Conservation (phyloP, 2,888 invertebrate genomes). For the Halictus quadricinctus region DNA sequence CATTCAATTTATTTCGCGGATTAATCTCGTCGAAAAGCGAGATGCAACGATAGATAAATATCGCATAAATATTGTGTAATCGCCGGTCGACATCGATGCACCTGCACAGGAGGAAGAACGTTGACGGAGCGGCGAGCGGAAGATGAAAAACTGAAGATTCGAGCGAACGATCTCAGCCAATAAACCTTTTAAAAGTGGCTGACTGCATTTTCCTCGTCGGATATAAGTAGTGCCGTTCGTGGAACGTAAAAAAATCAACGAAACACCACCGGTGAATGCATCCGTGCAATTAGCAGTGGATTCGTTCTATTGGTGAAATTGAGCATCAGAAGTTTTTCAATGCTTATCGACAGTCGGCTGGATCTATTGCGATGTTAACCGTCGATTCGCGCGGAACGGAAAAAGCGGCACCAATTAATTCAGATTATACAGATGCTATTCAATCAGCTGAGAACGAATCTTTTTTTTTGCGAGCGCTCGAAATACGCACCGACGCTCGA, state of each 20-base stretch:
- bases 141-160: background rate
- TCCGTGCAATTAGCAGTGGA: slow-evolving; percentile 44
- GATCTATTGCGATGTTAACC: slow-evolving; percentile 49
- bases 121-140: background rate
- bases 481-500: background rate
- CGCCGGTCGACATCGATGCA: background rate
- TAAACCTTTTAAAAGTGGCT: background rate
- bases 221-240: background rate
- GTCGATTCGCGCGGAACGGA: slow-evolving; percentile 36
- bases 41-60: too few species aligned
- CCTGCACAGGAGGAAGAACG: background rate
- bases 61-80: too few species aligned
- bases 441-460: background rate
- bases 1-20: too few species aligned
- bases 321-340: slow-evolving; percentile 66
- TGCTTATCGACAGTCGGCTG: slow-evolving; percentile 62
- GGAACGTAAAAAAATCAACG: slow-evolving; percentile 10
- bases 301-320: slow-evolving; percentile 57
- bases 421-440: slow-evolving; percentile 1
- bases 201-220: background rate
- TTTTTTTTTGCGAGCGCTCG: background rate
- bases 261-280: slow-evolving; percentile 25
- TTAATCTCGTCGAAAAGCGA: too few species aligned
- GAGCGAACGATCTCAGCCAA: background rate
- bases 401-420: slow-evolving; percentile 12